Evolutionary conservation across 2,888 invertebrate genomes (phyloP), one percentile per base, ranked within the genome.

Genomic region (Drosophila anomalata): DNA sequence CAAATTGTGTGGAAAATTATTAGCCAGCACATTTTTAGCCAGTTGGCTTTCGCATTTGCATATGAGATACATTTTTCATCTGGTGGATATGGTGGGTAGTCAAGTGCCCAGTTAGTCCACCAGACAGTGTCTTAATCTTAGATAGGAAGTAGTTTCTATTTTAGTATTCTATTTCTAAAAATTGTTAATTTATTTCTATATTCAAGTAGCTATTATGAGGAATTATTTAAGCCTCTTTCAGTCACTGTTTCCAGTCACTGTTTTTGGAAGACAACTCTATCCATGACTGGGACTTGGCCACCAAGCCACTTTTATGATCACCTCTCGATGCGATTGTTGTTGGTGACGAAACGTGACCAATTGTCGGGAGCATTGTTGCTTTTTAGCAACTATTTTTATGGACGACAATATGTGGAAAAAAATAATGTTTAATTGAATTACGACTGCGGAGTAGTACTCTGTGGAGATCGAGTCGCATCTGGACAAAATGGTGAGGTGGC

Each of bases 1-100:
- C 76, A 88, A 88, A 88, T 83, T 86, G 88, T 88, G 80, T 83
- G 87, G 84, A 87, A 86, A 82, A 86, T 82, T 62, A 85, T 81
- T 84, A 78, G 71, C 82, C 81, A 78, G 78, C 67, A 65, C 66
- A 62, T 50, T 63, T 63, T 51, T 17, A 17, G 17, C 17, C 17
- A 17, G 36, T 63, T 63, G 3, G 53, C 36, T 46, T 48, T 60
- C 36, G 14, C 66, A 54, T 68, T 55, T 53, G 67, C 68, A 68
- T 68, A 42, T 42, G 33, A 33, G 47, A 48, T 66, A 48, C n/a
- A 14, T 47, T 39, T 42, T 42, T 26, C 9, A 24, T 24, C 22
- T 24, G 22, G 5, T 4, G 22, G 22, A 24, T 24, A 4, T 24
- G 22, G 22, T 4, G 22, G 22, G 22, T 3, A 24, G 22, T 24